Percentiles rank a stretch among this genome's conserved stretches.
Conservation (phyloP, 2,113 vertebrate genomes). For the Furnarius figulus region DNA sequence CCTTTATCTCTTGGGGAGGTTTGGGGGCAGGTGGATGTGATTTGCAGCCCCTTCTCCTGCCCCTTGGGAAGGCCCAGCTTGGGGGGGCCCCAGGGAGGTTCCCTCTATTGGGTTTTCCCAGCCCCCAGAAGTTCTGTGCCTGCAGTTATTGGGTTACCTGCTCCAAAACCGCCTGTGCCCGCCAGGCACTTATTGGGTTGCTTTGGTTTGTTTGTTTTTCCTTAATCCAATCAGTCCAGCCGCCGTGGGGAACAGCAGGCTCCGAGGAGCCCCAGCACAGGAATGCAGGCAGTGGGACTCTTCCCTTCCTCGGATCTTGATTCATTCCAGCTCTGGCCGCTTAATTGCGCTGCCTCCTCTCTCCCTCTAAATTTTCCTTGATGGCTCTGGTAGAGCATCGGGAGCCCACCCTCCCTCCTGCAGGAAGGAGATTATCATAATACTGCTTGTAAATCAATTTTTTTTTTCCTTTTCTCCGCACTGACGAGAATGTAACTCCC, state of each 20-base stretch:
- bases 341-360: constrained; percentile 41
- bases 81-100: not conserved
- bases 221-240: not conserved
- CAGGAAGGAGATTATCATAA: constrained; percentile 71
- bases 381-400: constrained; percentile 4
- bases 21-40: not conserved
- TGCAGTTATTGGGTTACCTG: constrained; percentile 32
- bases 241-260: not conserved
- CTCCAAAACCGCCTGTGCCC: not conserved
- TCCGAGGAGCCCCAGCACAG: not conserved
- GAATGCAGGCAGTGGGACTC: not conserved
- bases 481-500: constrained; percentile 73
- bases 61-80: not conserved
- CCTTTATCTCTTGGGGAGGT: not conserved
- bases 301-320: constrained; percentile 14
- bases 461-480: not conserved
- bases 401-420: constrained; percentile 59
- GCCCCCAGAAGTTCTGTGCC: not conserved
- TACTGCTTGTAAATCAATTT: constrained; percentile 75
- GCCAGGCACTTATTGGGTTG: not conserved
- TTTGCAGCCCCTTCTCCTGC: not conserved
- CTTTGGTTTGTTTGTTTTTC: not conserved
- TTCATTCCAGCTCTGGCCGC: constrained; percentile 50
- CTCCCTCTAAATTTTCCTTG: constrained; percentile 46
- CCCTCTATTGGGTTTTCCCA: not conserved